Conservation (phyloP, 2,113 vertebrate species). For the Tetrao urogallus region DNA sequence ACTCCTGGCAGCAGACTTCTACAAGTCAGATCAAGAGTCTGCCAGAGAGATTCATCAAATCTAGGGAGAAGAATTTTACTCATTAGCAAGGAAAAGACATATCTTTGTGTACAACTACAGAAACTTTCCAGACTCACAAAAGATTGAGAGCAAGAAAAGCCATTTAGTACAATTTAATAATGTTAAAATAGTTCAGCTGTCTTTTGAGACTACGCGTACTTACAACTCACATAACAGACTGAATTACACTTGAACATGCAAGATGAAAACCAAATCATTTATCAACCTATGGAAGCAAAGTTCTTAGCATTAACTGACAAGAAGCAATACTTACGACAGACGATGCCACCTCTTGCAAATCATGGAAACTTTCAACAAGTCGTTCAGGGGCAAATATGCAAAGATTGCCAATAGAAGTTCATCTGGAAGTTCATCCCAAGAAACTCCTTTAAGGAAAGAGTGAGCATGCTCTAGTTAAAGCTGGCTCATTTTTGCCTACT, state of each 20-base stretch:
- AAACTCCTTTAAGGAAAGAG: slow-evolving; percentile 73
- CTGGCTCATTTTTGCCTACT: neutral
- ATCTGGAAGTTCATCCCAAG: slow-evolving; percentile 90
- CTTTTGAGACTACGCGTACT: neutral
- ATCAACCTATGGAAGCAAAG: neutral
- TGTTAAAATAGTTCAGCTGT: neutral
- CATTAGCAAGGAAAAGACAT: neutral
- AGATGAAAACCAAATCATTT: neutral
- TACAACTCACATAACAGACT: neutral
- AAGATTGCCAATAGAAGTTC: slow-evolving; percentile 90
- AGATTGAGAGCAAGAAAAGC: neutral
- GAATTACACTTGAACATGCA: neutral
- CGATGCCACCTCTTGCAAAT: slow-evolving; percentile 88
- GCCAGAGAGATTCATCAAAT: slow-evolving; percentile 93
- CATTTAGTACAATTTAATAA: neutral
- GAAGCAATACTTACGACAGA: slow-evolving; percentile 84
- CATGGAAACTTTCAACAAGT: slow-evolving; percentile 82
- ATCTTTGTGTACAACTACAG: neutral
- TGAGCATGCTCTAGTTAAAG: neutral
- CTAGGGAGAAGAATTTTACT: slow-evolving; percentile 68
- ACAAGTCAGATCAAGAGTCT: slow-evolving; percentile 87
- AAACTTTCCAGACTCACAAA: neutral
- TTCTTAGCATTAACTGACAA: neutral
- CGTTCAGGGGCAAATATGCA: slow-evolving; percentile 81
- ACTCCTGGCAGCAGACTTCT: slow-evolving; percentile 79